Evolutionary conservation across 2,113 vertebrate genomes (phyloP), one percentile per base, ranked within the genome.

Genomic region (Pogonocichla stellata): DNA sequence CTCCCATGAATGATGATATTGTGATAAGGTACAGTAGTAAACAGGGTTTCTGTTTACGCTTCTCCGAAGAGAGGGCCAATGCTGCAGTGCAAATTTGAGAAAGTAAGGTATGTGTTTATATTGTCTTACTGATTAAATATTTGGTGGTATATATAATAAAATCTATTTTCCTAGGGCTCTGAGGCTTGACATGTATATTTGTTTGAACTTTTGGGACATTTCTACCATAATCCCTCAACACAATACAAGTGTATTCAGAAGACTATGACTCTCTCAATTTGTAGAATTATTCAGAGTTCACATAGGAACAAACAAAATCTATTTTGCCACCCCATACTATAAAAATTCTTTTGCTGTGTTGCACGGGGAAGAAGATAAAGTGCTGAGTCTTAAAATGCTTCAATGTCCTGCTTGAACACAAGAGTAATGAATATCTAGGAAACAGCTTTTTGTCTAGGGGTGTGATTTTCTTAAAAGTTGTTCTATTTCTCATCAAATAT

Each of bases 41-140:
- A 89, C 40, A 96, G 33, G 29, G 36, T 93, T 91, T 91, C 89
- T 97, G 62, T 98, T 98, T 97, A 88, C 94, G 58, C 19, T 95
- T 91, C 65, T 71, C 4, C 53, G 90, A 73, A 96, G 72, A 80
- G 36, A 90, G 82, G 80, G 82, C 90, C 64, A 89, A 58, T 2
- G 6, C 50, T 93, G 61, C 22, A 78, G 24, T 62, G 60, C 71
- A 93, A 87, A 86, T 81, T 36, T 95, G 66, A 91, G 83, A 92
- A 94, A 96, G 95, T 54, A 90, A 66, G 5, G 9, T 67, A 88
- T 48, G 23, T 65, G n/a, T 86, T 96, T 95, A 43, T 96, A 75
- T 80, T 97, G 82, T 83, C 95, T 95, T 92, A 77, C 75, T 96
- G 50, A 82, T 96, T 97, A 96, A 96, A 97, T 88, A 97, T 97